phyloP scores from a whole-genome alignment of 2,113 vertebrate species.

The Illadopsis cleaveri region DNA sequence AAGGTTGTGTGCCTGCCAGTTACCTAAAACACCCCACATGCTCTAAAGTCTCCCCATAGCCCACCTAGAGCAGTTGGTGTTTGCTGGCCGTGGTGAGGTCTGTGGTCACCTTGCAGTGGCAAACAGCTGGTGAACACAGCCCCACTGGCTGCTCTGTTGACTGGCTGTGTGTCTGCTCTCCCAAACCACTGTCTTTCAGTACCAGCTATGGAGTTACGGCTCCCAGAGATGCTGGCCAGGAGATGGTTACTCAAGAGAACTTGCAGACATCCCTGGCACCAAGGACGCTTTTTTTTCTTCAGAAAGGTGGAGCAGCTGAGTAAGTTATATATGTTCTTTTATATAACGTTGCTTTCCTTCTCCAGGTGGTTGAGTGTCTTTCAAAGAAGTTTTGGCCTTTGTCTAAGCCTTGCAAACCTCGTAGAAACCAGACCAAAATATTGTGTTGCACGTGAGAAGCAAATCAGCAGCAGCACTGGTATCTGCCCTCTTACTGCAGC shows the following conservation, averaged over 20 bases:
- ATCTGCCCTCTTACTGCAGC: neutral
- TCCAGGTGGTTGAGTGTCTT: neutral
- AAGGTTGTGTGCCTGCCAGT: neutral
- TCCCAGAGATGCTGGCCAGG: neutral
- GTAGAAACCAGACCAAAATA: neutral
- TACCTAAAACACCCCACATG: neutral
- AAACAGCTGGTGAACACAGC: neutral
- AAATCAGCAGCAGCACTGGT: neutral
- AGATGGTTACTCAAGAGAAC: neutral
- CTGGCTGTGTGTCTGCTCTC: neutral
- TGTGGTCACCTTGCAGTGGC: neutral
- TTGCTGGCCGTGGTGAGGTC: fast-evolving
- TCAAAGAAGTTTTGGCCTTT: neutral
- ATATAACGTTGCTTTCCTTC: neutral
- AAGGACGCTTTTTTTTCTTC: neutral
- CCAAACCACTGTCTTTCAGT: neutral
- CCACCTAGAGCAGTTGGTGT: neutral
- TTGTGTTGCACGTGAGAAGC: neutral
- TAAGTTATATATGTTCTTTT: neutral
- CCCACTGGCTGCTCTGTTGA: neutral
- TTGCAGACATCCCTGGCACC: fast-evolving
- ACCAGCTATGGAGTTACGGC: fast-evolving
- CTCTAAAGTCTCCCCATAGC: neutral
- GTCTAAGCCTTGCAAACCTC: neutral
- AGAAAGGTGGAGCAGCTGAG: neutral